These are phyloP conservation scores for Ennomos quercinarius DNA, from an alignment of 2,888 invertebrate species.

Conservation along the genomic window DNA sequence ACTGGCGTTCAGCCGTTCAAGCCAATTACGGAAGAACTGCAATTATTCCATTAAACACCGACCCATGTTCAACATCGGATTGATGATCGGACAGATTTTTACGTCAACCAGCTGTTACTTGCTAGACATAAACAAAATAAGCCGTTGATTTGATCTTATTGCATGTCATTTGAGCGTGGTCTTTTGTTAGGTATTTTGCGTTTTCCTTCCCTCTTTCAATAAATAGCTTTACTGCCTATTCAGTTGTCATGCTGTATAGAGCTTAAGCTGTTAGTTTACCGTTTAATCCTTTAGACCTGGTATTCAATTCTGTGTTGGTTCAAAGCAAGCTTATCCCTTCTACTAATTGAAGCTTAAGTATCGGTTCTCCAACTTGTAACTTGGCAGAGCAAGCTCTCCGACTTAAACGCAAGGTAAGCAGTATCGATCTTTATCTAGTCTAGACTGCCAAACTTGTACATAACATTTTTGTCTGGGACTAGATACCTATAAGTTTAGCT, in stretches of 20 bases:
- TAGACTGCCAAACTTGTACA: slow-evolving; percentile 9
- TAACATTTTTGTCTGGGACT: neutral
- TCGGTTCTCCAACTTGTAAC: neutral
- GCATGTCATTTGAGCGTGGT: no score
- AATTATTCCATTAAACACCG: slow-evolving; percentile 22
- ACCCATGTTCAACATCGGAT: slow-evolving; percentile 5
- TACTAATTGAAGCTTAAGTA: slow-evolving; percentile 7
- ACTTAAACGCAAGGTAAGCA: slow-evolving; percentile 2
- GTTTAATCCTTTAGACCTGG: no score
- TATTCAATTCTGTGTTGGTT: neutral
- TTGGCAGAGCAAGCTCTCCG: slow-evolving; percentile 5
- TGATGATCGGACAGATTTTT: slow-evolving; percentile 15
- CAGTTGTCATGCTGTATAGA: neutral
- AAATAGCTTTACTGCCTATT: no score
- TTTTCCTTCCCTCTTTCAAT: no score
- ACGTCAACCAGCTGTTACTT: neutral
- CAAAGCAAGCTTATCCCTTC: neutral
- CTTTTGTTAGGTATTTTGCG: no score
- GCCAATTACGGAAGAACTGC: slow-evolving; percentile 22
- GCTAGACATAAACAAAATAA: no score
- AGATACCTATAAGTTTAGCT: no score
- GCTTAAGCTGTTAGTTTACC: neutral
- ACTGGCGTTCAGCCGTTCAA: slow-evolving; percentile 27
- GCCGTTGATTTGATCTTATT: no score
- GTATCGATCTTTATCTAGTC: slow-evolving; percentile 15